phyloP scores from a whole-genome alignment of 2,113 vertebrate genomes.

The Arvicanthis niloticus region DNA sequence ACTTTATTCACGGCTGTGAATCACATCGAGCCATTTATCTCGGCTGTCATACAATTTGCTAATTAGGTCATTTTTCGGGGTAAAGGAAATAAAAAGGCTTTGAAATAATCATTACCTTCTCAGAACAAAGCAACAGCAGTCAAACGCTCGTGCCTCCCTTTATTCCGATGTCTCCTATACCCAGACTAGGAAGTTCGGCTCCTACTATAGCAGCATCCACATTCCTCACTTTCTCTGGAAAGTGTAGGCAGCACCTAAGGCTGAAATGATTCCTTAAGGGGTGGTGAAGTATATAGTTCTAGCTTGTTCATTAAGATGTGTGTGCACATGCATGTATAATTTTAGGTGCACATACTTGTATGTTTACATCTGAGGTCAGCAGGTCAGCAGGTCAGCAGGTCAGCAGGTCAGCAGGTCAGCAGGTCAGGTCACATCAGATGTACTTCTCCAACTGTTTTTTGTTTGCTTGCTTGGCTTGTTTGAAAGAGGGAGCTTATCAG shows the following conservation, averaged over 20 bases:
- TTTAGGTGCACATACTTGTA: not conserved
- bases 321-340: not conserved
- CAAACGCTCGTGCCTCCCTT: not conserved
- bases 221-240: not conserved
- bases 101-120: not conserved
- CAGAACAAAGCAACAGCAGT: not conserved
- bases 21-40: not conserved
- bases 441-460: no score
- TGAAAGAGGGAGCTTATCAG: not conserved
- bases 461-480: not conserved
- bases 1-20: not conserved
- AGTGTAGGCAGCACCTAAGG: not conserved
- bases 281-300: not conserved
- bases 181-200: not conserved
- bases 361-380: not conserved
- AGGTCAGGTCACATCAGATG: not conserved
- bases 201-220: not conserved
- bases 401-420: no score
- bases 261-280: not conserved
- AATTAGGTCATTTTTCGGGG: constrained; percentile 9
- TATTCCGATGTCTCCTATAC: not conserved
- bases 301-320: not conserved
- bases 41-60: not conserved
- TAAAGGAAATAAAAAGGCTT: constrained; percentile 35
- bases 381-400: no score